Conservation (phyloP, 2,888 invertebrate species). For the Halictus ligatus region DNA sequence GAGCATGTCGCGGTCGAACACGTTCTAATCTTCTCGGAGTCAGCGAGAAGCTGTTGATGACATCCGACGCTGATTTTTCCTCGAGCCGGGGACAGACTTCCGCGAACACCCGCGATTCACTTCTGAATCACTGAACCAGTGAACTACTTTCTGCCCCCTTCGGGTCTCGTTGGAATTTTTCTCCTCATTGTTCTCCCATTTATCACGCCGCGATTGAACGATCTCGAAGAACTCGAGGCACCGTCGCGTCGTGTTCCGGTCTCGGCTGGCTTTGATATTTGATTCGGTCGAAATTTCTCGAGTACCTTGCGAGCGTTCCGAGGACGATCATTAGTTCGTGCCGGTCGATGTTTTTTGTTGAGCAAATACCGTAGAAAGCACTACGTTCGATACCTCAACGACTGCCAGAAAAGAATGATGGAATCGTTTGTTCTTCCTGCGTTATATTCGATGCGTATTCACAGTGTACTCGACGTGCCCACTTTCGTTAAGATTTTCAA, state of each 20-base stretch:
- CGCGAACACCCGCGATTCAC: constrained; percentile 14
- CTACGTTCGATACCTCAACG: not conserved
- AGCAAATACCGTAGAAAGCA: not conserved
- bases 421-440: not conserved
- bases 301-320: not conserved
- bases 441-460: not conserved
- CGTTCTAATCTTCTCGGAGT: constrained; percentile 37
- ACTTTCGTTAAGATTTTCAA: too few relatives aligned
- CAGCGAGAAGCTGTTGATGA: constrained; percentile 16
- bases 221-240: not conserved
- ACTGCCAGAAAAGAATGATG: not conserved
- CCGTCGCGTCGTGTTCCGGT: not conserved
- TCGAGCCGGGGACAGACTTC: constrained; percentile 2
- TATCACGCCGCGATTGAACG: not conserved
- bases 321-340: not conserved
- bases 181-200: constrained; percentile 7
- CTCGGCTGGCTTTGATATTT: not conserved
- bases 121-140: constrained; percentile 7
- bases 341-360: not conserved
- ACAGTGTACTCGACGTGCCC: too few relatives aligned
- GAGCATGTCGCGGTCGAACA: constrained; percentile 4
- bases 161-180: constrained; percentile 11
- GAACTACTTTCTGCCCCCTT: constrained; percentile 15
- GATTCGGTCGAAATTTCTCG: not conserved
- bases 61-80: constrained; percentile 32